Percentiles rank a stretch among this genome's conserved stretches.
These are phyloP conservation scores for Sebastiscus tertius DNA, from an alignment of 2,797 vertebrate genomes.

Conservation along the genomic window DNA sequence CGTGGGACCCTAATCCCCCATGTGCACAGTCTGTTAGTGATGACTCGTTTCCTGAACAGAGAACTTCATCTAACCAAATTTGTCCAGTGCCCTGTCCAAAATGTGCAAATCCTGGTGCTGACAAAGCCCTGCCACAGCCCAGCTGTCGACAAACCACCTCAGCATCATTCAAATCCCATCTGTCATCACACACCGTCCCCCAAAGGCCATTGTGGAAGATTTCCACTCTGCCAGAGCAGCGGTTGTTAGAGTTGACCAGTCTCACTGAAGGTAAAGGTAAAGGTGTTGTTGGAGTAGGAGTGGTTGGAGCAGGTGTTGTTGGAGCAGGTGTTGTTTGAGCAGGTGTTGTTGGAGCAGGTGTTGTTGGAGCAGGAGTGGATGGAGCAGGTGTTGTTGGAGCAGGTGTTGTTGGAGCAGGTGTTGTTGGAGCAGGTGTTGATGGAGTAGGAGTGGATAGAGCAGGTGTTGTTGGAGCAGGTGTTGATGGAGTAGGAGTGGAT, in stretches of 20 bases:
- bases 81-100: conserved; percentile 4
- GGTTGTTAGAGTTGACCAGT: neutral
- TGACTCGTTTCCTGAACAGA: neutral
- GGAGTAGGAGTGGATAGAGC: too few species aligned
- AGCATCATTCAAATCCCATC: neutral
- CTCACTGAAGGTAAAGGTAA: neutral
- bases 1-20: accelerated
- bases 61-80: neutral
- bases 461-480: too few species aligned
- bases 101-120: accelerated
- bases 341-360: too few species aligned
- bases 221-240: conserved; percentile 10
- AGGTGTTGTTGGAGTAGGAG: neutral
- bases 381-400: too few species aligned
- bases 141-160: neutral
- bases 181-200: conserved; percentile 1
- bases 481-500: too few species aligned
- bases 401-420: too few species aligned
- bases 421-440: neutral
- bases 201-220: neutral
- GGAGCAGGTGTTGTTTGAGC: too few species aligned
- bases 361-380: neutral
- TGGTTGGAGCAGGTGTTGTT: too few species aligned
- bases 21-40: too few species aligned
- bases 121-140: accelerated